These are phyloP conservation scores for Rhinoraja longicauda DNA, from an alignment of 2,797 vertebrate species.

Conservation along the genomic window DNA sequence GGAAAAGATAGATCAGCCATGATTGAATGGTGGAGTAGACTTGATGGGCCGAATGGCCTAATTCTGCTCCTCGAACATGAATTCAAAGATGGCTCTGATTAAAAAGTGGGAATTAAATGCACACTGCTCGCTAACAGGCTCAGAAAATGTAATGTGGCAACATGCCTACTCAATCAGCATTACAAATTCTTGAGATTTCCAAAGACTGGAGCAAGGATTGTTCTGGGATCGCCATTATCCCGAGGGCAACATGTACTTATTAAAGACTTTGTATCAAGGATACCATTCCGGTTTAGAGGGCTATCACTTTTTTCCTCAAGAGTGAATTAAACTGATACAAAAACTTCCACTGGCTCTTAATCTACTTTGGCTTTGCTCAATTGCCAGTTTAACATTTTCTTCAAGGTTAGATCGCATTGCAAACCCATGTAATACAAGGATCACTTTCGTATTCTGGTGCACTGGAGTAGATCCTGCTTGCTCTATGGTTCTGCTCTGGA, in stretches of 20 bases:
- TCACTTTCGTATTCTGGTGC: background rate
- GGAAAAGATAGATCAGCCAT: too few relatives aligned
- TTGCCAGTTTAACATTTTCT: background rate
- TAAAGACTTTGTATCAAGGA: background rate
- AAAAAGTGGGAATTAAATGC: background rate
- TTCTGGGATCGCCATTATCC: background rate
- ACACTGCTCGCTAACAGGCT: background rate
- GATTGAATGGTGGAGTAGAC: too few relatives aligned
- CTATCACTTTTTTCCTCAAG: background rate
- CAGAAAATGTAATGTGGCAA: slow-evolving; percentile 6
- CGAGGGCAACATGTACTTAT: background rate
- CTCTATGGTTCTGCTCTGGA: too few relatives aligned
- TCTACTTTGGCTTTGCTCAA: background rate
- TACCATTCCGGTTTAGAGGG: too few relatives aligned
- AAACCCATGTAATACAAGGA: background rate
- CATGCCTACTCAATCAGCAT: background rate
- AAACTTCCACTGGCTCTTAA: background rate
- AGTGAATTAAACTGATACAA: background rate
- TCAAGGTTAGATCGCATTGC: background rate
- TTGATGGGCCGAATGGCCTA: too few relatives aligned
- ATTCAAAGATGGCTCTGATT: background rate
- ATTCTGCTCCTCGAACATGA: background rate
- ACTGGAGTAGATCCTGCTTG: background rate
- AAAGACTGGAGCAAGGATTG: background rate
- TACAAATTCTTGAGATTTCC: background rate